phyloP scores from a whole-genome alignment of 2,797 vertebrate species.

The Xerus rutilus region DNA sequence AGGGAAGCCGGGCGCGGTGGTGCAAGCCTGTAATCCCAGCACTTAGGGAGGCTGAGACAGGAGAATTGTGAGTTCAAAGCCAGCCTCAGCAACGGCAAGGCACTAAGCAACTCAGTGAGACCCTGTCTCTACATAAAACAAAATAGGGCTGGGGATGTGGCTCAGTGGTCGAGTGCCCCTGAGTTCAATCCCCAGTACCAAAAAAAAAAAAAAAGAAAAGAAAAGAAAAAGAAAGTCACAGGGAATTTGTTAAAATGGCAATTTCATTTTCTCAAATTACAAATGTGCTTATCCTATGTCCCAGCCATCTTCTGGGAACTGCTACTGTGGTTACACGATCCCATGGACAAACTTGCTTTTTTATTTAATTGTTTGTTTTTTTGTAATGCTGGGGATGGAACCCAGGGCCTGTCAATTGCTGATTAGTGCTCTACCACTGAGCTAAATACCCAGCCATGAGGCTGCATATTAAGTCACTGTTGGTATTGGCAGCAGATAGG shows the following conservation, averaged over 20 bases:
- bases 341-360: not conserved
- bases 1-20: not conserved
- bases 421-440: not conserved
- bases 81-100: no score
- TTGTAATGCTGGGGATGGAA: not conserved
- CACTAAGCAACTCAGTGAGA: no score
- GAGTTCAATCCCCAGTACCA: no score
- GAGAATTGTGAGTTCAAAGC: no score
- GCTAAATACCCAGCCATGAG: not conserved
- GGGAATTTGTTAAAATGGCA: not conserved
- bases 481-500: not conserved
- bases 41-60: no score
- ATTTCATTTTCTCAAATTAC: not conserved
- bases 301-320: not conserved
- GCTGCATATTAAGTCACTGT: not conserved
- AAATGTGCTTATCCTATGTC: not conserved
- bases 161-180: no score
- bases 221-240: not conserved
- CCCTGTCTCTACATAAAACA: no score
- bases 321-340: accelerated
- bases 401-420: not conserved
- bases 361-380: not conserved
- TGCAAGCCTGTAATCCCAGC: no score
- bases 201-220: no score
- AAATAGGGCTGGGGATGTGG: no score